Base-by-base conservation (phyloP, 1,140 invertebrate species). In the Drosophila trapezifrons region DNA sequence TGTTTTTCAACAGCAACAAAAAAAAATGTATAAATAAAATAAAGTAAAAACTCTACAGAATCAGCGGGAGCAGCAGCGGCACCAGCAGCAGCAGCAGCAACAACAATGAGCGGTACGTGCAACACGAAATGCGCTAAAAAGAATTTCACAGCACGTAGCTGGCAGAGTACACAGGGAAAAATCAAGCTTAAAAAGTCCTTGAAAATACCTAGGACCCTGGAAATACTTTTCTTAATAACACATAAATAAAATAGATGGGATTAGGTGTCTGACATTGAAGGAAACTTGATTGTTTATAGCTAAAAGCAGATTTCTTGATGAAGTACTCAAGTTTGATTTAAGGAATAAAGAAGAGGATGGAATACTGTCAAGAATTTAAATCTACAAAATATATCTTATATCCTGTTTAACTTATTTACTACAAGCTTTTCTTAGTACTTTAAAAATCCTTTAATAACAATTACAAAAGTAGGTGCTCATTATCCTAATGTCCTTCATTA, bases 81-180 rank as follows among this genome's bases (percentile, higher is more conserved):
- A 59, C 60, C 38, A 75, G 10, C 73, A 66, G 32, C 75, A 42
- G 12, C 62, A 66, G 22, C 55, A 54, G 17, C 49, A 75, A 64
- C 64, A 75, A 75, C 43, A 78, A 77, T 69, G 45, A 51, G 40
- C 35, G 29, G 51, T 49, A 87, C 64, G 70, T 86, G 75, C 78
- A 71, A 87, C 79, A 86, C 60, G 71, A 86, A 83, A 79, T 83
- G 84, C 83, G 79, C 76, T 83, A 58, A 80, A 86, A 87, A 76
- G 51, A 83, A 70, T 86, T 86, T 87, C 83, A 79, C 72, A 75
- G 77, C 83, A 86, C 84, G 83, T 86, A 82, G 66, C 65, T 64
- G 69, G 37, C 25, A 37, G 45, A 55, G 45, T 18, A 29, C 45
- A 32, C 66, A 22, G 54, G 1, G 4, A 69, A 20, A 62, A 45